Evolutionary conservation across 2,888 invertebrate species (phyloP), one percentile per base, ranked within the genome.

Genomic region (Deladenus siricidicola): DNA sequence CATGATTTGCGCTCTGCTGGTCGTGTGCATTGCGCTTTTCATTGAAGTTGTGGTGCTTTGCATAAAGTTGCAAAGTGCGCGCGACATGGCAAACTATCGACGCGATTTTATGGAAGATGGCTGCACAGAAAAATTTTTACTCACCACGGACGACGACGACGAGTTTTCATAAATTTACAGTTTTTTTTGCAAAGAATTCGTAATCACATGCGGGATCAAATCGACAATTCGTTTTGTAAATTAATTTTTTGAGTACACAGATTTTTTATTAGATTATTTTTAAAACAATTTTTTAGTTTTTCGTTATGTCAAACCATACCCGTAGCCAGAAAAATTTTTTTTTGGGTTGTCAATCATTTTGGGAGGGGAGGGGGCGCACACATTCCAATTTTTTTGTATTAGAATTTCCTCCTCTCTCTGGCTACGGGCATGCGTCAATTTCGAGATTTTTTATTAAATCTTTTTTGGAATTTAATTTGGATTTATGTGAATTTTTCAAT

Each of bases 291-390:
- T n/a, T 58, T 60, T 29, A 30, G 39, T 19, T 56, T 57, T 23
- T 56, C 26, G 58, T 56, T 54, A 44, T 39, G 29, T 23, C 24
- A 57, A 51, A 28, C 30, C 26, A n/a, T n/a, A n/a, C n/a, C n/a
- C n/a, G n/a, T n/a, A n/a, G n/a, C n/a, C n/a, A n/a, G n/a, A n/a
- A n/a, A n/a, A n/a, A n/a, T n/a, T n/a, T n/a, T n/a, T n/a, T n/a
- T n/a, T n/a, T n/a, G n/a, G n/a, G n/a, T n/a, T n/a, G n/a, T n/a
- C n/a, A n/a, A n/a, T n/a, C n/a, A n/a, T n/a, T n/a, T n/a, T n/a
- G n/a, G n/a, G n/a, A n/a, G n/a, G n/a, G n/a, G n/a, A n/a, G n/a
- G n/a, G n/a, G n/a, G n/a, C n/a, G n/a, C n/a, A n/a, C n/a, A n/a
- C n/a, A n/a, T n/a, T n/a, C n/a, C n/a, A n/a, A n/a, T n/a, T n/a